phyloP scores from a whole-genome alignment of 2,888 invertebrate species.

The Melitaea athalia region DNA sequence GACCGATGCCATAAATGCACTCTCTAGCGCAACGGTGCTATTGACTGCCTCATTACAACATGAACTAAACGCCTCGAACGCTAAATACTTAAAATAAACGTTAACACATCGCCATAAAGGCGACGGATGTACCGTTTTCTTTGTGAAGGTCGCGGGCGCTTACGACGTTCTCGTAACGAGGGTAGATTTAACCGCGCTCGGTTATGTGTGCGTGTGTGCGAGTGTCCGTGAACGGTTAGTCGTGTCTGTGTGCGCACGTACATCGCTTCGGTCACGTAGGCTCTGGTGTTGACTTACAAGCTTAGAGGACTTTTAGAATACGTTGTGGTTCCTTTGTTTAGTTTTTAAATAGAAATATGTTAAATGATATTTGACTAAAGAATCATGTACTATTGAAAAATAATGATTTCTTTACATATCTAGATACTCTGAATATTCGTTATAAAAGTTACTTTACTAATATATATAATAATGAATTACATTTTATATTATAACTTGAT shows the following conservation, averaged over 20 bases:
- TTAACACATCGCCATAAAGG: conserved; percentile 48
- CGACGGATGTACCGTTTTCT: conserved; percentile 66
- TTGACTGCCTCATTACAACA: conserved; percentile 46
- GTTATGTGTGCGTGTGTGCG: conserved; percentile 56
- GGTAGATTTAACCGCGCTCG: conserved; percentile 63
- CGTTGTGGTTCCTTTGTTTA: conserved; percentile 51
- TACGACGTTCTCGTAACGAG: conserved; percentile 48
- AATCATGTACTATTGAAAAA: neutral
- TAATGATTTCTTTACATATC: neutral
- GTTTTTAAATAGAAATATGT: conserved; percentile 1
- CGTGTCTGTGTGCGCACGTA: conserved; percentile 62
- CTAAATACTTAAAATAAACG: conserved; percentile 46
- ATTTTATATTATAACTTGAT: too few species aligned
- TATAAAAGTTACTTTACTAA: too few species aligned
- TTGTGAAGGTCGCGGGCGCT: conserved; percentile 76
- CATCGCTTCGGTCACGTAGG: conserved; percentile 79
- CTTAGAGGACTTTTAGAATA: conserved; percentile 57
- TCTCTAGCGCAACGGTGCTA: conserved; percentile 78
- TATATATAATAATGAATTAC: too few species aligned
- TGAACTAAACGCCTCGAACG: conserved; percentile 48
- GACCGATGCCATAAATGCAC: conserved; percentile 78
- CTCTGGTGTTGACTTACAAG: conserved; percentile 60
- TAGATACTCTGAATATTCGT: too few species aligned
- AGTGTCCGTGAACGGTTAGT: conserved; percentile 49
- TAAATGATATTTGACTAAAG: too few species aligned